Conservation (phyloP, 2,113 vertebrate genomes). For the Bambusicola thoracicus region DNA sequence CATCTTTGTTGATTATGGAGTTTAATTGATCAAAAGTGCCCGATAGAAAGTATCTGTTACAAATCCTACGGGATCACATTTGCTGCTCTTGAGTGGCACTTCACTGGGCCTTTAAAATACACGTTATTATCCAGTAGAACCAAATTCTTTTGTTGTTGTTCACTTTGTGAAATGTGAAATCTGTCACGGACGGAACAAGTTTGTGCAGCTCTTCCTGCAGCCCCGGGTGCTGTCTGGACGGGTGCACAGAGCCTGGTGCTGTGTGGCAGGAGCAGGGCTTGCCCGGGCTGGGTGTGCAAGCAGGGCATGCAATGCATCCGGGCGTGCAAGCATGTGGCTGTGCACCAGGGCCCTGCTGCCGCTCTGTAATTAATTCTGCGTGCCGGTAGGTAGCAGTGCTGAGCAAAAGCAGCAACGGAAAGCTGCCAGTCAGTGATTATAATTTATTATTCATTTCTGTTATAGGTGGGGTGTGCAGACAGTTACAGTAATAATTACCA, state of each 20-base stretch:
- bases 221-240: background rate
- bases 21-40: conserved; percentile 73
- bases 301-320: background rate
- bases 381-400: conserved; percentile 86
- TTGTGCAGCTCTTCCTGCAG: conserved; percentile 13
- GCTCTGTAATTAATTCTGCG: conserved; percentile 45
- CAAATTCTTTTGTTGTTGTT: conserved; percentile 12
- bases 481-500: conserved; percentile 99
- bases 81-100: conserved; percentile 38
- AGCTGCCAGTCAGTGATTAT: conserved; percentile 90
- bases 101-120: conserved; percentile 32
- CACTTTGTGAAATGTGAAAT: conserved; percentile 37
- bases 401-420: conserved; percentile 80
- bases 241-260: conserved; percentile 16
- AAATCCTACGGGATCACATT: conserved; percentile 41
- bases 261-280: background rate
- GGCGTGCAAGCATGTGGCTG: background rate
- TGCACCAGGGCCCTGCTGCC: background rate
- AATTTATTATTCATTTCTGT: conserved; percentile 98
- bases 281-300: background rate
- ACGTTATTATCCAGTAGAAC: conserved; percentile 24
- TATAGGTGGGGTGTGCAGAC: conserved; percentile 99
- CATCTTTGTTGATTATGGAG: conserved; percentile 71
- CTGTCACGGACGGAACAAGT: conserved; percentile 46
- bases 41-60: conserved; percentile 64